Evolutionary conservation across 2,797 vertebrate species (phyloP).

Genomic region (Lithobates pipiens): DNA sequence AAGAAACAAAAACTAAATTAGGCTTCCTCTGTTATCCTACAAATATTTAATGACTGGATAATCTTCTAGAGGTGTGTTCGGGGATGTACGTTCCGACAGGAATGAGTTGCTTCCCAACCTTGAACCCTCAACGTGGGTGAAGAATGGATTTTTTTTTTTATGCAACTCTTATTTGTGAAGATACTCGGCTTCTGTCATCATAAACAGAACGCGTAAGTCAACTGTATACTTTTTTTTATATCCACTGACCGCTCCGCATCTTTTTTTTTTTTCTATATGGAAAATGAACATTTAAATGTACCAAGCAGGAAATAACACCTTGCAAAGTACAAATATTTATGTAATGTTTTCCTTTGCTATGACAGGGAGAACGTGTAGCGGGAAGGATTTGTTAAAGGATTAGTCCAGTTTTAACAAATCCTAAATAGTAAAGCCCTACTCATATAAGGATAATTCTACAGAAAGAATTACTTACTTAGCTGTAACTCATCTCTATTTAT

Average conservation of each 20-base stretch:
- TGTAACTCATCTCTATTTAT: constrained; percentile 13
- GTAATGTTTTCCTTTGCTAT: neutral
- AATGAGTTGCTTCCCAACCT: constrained; percentile 73
- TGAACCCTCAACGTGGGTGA: constrained; percentile 65
- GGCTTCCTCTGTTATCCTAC: constrained; percentile 84
- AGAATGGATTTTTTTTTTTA: constrained; percentile 5
- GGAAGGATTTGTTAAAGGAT: constrained; percentile 14
- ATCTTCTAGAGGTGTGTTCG: constrained; percentile 80
- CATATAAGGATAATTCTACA: constrained; percentile 13
- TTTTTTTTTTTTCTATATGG: neutral
- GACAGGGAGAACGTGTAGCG: neutral
- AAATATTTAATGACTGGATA: constrained; percentile 85
- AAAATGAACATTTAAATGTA: neutral
- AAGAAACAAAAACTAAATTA: constrained; percentile 88
- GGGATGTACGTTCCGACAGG: constrained; percentile 72
- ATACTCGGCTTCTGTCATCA: neutral
- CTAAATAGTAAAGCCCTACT: constrained; percentile 3
- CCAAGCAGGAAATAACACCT: neutral
- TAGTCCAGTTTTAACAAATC: constrained; percentile 14
- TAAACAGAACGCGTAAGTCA: neutral
- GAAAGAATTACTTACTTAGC: constrained; percentile 1
- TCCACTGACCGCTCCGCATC: neutral
- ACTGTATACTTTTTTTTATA: neutral
- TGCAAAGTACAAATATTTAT: neutral
- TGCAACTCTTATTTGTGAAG: neutral